These are phyloP conservation scores for Eurytoma adleriae DNA, from an alignment of 2,888 invertebrate species.

Conservation along the genomic window DNA sequence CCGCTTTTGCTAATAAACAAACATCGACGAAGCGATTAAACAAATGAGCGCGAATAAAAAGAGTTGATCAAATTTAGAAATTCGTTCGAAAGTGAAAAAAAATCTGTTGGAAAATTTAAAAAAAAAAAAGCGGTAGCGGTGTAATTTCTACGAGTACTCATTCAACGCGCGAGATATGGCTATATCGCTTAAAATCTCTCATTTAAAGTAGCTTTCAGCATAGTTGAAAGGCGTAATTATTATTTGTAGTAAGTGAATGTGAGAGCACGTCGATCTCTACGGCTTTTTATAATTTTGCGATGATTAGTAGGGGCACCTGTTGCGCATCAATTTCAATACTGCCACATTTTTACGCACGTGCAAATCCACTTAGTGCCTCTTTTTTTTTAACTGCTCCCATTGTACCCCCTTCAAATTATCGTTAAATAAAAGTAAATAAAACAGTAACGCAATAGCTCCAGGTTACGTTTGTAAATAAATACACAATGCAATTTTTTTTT, in stretches of 20 bases:
- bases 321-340: conserved; percentile 53
- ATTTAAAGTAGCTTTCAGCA: conserved; percentile 28
- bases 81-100: not conserved
- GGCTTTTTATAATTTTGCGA: conserved; percentile 56
- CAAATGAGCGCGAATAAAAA: not conserved
- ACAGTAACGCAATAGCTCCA: not conserved
- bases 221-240: conserved; percentile 47
- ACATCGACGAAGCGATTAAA: not conserved
- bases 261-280: conserved; percentile 43
- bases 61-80: not conserved
- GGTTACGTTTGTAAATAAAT: conserved; percentile 3
- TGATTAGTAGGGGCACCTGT: conserved; percentile 56
- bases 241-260: conserved; percentile 43
- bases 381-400: not conserved
- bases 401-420: not conserved
- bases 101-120: not conserved
- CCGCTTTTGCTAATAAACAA: too few species aligned
- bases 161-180: not conserved
- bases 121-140: too few species aligned
- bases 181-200: conserved; percentile 31
- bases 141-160: not conserved
- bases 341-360: conserved; percentile 41
- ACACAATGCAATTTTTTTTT: conserved; percentile 19
- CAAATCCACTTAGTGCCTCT: conserved; percentile 32
- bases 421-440: conserved; percentile 31